These are phyloP conservation scores for Coilia nasus DNA, from an alignment of 2,797 vertebrate species.

Conservation along the genomic window DNA sequence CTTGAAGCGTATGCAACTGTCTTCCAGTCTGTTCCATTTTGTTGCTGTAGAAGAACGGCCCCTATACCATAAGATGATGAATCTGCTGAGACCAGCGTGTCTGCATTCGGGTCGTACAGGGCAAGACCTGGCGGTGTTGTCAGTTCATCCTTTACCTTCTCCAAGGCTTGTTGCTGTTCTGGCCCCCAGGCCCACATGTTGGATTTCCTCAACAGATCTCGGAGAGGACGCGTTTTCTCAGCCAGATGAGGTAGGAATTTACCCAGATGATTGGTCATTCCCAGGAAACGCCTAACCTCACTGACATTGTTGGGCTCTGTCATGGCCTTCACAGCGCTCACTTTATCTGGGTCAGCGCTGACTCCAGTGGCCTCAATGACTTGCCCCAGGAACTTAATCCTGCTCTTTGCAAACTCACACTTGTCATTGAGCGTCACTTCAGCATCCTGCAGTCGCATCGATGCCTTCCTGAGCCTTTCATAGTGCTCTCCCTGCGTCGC, in stretches of 20 bases:
- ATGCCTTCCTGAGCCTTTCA: background rate
- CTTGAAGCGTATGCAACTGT: conserved; percentile 27
- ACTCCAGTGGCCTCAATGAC: conserved; percentile 28
- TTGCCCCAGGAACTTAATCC: conserved; percentile 34
- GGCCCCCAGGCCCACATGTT: conserved; percentile 38
- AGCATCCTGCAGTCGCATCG: background rate
- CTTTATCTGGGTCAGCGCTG: conserved; percentile 23
- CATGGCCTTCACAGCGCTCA: conserved; percentile 14
- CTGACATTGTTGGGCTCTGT: conserved; percentile 14
- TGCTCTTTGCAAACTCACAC: conserved; percentile 34
- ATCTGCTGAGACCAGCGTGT: conserved; percentile 32
- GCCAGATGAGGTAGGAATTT: conserved; percentile 36
- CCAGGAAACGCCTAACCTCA: conserved; percentile 16
- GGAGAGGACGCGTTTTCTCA: conserved; percentile 23
- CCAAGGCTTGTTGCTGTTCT: conserved; percentile 31
- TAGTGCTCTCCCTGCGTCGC: conserved; percentile 6
- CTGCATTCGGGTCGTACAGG: conserved; percentile 40
- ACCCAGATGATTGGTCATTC: conserved; percentile 35
- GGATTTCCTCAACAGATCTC: conserved; percentile 27
- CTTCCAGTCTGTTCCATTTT: too few relatives aligned
- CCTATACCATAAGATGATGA: background rate
- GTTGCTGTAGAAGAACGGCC: too few relatives aligned
- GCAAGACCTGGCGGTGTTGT: conserved; percentile 31
- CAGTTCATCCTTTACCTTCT: conserved; percentile 34
- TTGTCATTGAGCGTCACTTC: conserved; percentile 27